Evolutionary conservation across 2,113 vertebrate genomes (phyloP).

Genomic region (Pseudonaja textilis): DNA sequence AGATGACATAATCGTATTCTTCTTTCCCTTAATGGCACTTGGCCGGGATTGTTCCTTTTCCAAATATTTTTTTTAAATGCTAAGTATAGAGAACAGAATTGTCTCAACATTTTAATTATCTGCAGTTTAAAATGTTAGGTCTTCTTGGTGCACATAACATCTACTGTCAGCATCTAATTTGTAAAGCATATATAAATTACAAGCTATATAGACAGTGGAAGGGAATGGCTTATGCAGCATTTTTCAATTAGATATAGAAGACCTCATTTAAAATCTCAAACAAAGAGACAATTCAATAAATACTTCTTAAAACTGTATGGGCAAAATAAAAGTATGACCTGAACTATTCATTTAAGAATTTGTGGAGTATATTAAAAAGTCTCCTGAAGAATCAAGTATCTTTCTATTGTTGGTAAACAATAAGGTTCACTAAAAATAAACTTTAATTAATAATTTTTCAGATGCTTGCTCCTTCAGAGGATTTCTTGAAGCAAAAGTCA

Average conservation of each 20-base stretch:
- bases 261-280: not conserved
- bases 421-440: not conserved
- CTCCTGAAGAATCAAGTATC: not conserved
- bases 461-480: not conserved
- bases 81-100: not conserved
- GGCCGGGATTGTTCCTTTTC: not conserved
- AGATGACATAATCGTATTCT: not conserved
- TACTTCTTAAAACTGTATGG: not conserved
- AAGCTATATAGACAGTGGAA: not conserved
- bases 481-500: not conserved
- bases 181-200: not conserved
- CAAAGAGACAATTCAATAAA: not conserved
- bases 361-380: not conserved
- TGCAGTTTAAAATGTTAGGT: not conserved
- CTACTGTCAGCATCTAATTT: not conserved
- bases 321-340: not conserved
- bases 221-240: too few relatives aligned
- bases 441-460: not conserved
- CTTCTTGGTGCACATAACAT: not conserved
- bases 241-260: not conserved
- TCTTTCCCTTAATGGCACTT: not conserved
- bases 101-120: not conserved
- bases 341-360: not conserved
- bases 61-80: not conserved
- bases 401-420: not conserved